Conservation (phyloP, 2,888 invertebrate genomes). For the Hyppa rectilinea region DNA sequence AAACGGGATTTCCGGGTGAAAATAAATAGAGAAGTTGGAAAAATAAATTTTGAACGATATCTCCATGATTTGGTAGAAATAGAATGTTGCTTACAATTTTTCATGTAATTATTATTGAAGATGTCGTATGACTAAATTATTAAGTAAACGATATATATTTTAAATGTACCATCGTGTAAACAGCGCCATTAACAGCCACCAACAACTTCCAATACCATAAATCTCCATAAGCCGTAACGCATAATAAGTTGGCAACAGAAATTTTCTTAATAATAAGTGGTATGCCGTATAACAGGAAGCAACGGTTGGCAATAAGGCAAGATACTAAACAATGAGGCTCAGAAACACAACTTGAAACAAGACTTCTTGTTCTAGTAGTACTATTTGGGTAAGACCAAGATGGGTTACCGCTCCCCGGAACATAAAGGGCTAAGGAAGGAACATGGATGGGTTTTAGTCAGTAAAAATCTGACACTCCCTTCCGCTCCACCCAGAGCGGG, state of each 20-base stretch:
- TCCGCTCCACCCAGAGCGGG: too few relatives aligned
- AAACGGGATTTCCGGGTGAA: not conserved
- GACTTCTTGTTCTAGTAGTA: too few relatives aligned
- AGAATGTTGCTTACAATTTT: not conserved
- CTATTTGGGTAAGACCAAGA: too few relatives aligned
- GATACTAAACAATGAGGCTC: not conserved
- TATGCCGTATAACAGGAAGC: slow-evolving; percentile 58
- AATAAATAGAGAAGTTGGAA: not conserved
- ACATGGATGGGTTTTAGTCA: too few relatives aligned
- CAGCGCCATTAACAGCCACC: not conserved
- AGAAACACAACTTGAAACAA: slow-evolving; percentile 36
- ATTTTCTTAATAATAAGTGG: slow-evolving; percentile 50
- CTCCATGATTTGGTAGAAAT: not conserved
- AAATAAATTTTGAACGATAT: not conserved
- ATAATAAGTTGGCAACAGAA: slow-evolving; percentile 53
- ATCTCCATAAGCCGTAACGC: slow-evolving; percentile 39
- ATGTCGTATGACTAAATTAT: not conserved
- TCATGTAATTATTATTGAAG: not conserved
- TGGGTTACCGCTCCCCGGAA: too few relatives aligned
- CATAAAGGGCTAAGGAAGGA: too few relatives aligned
- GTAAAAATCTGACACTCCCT: too few relatives aligned
- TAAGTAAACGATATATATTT: not conserved
- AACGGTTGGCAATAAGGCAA: slow-evolving; percentile 46
- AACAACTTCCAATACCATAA: slow-evolving; percentile 41
- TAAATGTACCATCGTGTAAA: slow-evolving; percentile 23